Conservation (phyloP, 2,888 invertebrate species). For the Bruchidius siliquastri region DNA sequence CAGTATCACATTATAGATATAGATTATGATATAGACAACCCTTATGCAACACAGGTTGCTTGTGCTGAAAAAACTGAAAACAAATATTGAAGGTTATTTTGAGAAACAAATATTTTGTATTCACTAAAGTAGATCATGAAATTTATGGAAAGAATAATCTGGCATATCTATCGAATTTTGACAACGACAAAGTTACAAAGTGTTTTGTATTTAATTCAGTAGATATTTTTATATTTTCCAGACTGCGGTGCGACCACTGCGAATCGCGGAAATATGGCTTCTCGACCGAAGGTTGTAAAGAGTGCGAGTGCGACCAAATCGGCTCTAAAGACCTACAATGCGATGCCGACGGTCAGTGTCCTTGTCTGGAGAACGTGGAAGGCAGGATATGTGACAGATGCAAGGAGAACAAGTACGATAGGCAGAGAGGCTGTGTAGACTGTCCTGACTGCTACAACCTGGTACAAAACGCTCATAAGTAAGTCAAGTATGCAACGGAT, state of each 20-base stretch:
- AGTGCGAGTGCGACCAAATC: constrained; percentile 85
- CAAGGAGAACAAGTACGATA: constrained; percentile 92
- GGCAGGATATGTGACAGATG: constrained; percentile 93
- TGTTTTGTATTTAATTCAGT: no score
- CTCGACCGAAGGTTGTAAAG: constrained; percentile 71
- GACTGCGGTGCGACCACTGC: constrained; percentile 73
- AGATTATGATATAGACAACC: no score
- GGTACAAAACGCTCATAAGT: constrained; percentile 71
- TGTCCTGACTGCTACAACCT: constrained; percentile 96
- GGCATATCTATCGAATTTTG: no score
- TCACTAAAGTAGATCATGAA: no score
- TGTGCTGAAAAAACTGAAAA: no score
- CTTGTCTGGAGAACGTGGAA: constrained; percentile 83
- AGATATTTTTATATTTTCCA: no score
- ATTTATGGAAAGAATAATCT: no score
- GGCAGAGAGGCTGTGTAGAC: constrained; percentile 82
- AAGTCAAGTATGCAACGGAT: background rate
- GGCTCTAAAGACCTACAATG: constrained; percentile 90
- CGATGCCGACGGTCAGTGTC: constrained; percentile 81
- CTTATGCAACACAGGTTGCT: no score
- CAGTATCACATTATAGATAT: no score
- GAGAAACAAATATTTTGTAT: no score
- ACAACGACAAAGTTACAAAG: no score
- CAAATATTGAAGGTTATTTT: no score
- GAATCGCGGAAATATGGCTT: constrained; percentile 79